Base-by-base conservation (phyloP, 2,888 invertebrate genomes). In the Hybos culiciformis region DNA sequence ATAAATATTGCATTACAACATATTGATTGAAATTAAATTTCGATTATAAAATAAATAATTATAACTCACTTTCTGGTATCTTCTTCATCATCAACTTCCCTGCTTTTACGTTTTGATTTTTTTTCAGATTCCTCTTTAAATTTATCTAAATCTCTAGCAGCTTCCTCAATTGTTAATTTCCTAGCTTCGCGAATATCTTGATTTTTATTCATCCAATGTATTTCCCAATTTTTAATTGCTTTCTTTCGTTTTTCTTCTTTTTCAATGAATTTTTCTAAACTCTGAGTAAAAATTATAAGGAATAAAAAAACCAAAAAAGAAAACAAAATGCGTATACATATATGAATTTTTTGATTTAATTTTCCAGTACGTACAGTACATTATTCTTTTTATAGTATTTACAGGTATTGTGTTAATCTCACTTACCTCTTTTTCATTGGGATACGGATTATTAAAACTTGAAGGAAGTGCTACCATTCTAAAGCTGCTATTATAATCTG, bases 401-500 rank as follows among this genome's bases (percentile, higher is more conserved):
- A 29, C 4, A 29, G n/a, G 9, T 6, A 6, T 6, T 4, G 11
- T 29, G 4, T 29, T 14, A 34, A 19, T 11, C n/a, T 33, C 7
- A 50, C 47, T 60, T 40, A 70, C 63, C 31, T 56, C 54, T 18
- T 63, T 49, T 53, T 76, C 72, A 36, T 58, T 51, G 7, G 63
- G 53, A 49, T 68, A 62, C 49, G 67, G 63, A 20, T 64, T 61
- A 56, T 71, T 68, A 54, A 76, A 74, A 52, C 69, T 67, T 8
- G 62, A 59, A 1, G 80, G 79, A 38, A 74, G 57, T 34, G 71
- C 62, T 52, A 79, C 77, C 64, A 81, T 71, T 51, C 78, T 70
- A 40, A 82, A 72, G 3, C 76, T 74, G 15, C 82, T 82, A 50
- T 77, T 78, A 32, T 70, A 70, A 55, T 83, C 83, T 39, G 77